Evolutionary conservation across 2,888 invertebrate genomes (phyloP), one percentile per base, ranked within the genome.

Genomic region (Drosophila kambysellisi): DNA sequence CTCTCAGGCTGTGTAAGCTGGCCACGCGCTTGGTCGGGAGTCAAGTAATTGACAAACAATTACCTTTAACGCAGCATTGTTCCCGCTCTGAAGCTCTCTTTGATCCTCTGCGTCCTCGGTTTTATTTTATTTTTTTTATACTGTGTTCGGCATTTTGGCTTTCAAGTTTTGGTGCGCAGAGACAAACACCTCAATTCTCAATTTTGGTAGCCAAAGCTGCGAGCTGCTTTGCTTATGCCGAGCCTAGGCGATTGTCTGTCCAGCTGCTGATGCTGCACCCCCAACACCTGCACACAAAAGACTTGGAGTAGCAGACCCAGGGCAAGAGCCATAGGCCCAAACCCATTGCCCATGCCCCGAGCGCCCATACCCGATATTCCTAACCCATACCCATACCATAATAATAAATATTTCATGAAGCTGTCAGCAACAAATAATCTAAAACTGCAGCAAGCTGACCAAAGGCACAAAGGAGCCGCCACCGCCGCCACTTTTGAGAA

Each of bases 1-100:
- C 48, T 33, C 57, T 48, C 41, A 15, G 37, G 29, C 12, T 59
- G 41, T 37, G 61, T 20, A 30, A 56, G 46, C 8, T 54, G 68
- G 77, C 89, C 90, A 83, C 84, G 80, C 88, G 76, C 74, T 81
- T 74, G 78, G 75, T 54, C 88, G 91, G 92, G 91, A 91, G 91
- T 91, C 88, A 91, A 91, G 91, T 91, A 91, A 91, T 92, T 91
- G 91, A 91, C 91, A 92, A 91, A 91, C 91, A 91, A 92, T 91
- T 91, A 92, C 91, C 91, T 91, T 85, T 90, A 90, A 90, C 89
- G 88, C 90, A 91, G 88, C 89, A 89, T 90, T 89, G 91, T 90
- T 88, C 70, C 72, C 69, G 68, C 74, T 76, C 58, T 70, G 74
- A 50, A 30, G 70, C 54, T 46, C 41, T 37, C 76, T 85, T 85